Conservation (phyloP, 2,888 invertebrate species). For the Drosophila yooni region DNA sequence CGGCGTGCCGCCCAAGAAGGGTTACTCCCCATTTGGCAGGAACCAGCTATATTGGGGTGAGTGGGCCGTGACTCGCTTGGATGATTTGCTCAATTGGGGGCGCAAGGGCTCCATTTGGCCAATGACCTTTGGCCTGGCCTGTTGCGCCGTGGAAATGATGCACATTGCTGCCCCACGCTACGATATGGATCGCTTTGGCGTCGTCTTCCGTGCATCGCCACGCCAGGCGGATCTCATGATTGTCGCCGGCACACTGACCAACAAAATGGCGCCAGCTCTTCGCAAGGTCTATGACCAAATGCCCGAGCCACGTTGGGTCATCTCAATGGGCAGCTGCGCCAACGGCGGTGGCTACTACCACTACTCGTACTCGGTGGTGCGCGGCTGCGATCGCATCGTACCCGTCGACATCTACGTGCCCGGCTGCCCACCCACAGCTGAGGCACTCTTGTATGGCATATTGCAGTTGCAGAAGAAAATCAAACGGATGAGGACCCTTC, state of each 20-base stretch:
- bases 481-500: constrained; percentile 93
- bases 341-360: constrained; percentile 99
- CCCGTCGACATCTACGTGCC: constrained; percentile 99
- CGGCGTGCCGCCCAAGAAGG: constrained; percentile 86
- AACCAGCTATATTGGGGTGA: constrained; percentile 90
- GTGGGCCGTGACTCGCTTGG: constrained; percentile 94
- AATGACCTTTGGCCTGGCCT: constrained; percentile 98
- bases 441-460: constrained; percentile 97
- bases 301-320: constrained; percentile 99
- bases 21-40: constrained; percentile 85
- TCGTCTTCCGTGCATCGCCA: constrained; percentile 98
- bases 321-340: constrained; percentile 99
- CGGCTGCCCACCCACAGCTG: constrained; percentile 99
- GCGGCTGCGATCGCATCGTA: constrained; percentile 98
- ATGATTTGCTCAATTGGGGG: constrained; percentile 98
- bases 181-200: constrained; percentile 99
- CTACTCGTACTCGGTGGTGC: constrained; percentile 99
- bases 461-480: constrained; percentile 99
- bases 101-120: constrained; percentile 98
- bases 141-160: constrained; percentile 99
- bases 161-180: constrained; percentile 99
- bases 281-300: constrained; percentile 99
- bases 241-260: constrained; percentile 99
- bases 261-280: constrained; percentile 99
- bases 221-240: constrained; percentile 98